phyloP scores from a whole-genome alignment of 1,140 invertebrate genomes.

The Apis mellifera region Amel_HAv3.1 CM009931.2:12295001-12295500 shows the following conservation, averaged over 20 bases:
- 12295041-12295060: not conserved
- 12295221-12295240: constrained; percentile 15
- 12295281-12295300: not conserved
- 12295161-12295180: not conserved
- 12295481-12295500: not conserved
- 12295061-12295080: not conserved
- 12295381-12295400: not conserved
- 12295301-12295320: not conserved
- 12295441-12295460: not conserved
- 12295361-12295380: constrained; percentile 14
- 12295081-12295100: not conserved
- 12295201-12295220: not conserved
- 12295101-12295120: not conserved
- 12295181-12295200: not conserved
- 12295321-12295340: constrained; percentile 17
- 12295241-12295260: not conserved
- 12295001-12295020: too few species aligned
- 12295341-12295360: not conserved
- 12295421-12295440: not conserved
- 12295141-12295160: not conserved
- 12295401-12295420: not conserved
- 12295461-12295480: not conserved
- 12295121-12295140: too few species aligned
- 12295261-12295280: not conserved
- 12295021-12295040: too few species aligned